Base-by-base conservation (phyloP, 2,888 invertebrate species). In the Plutella xylostella region DNA sequence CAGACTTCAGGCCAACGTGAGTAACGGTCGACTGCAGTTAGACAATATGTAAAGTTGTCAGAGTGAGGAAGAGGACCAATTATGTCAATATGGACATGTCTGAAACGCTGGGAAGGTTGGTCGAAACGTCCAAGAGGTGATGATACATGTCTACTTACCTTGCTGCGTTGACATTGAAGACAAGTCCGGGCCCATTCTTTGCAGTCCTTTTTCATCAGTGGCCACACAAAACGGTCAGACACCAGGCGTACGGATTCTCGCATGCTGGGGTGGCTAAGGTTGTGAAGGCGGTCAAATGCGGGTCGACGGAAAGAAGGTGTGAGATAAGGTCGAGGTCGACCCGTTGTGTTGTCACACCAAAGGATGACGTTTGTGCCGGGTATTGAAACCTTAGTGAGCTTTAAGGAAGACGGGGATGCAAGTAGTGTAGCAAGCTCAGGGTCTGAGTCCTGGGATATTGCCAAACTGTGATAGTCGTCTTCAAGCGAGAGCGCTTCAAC, bases 221-320 rank as follows among this genome's bases (percentile, higher is more conserved):
- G 63, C 67, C 69, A 70, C 0, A 68, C 60, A 31, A 53, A 70
- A 3, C 60, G 57, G 31, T 57, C 40, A 0, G 55, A 37, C 3
- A 70, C 49, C 11, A 67, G 37, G 7, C 42, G 45, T 6, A 41
- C 35, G 21, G 44, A 20, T 9, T 39, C 31, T 9, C 30, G 39
- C 2, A 43, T 42, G 40, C 45, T 44, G 11, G 50, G 45, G 21
- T 48, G 46, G 39, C 50, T 48, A 9, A 47, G 31, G n/a, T 18
- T 31, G 37, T 47, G 46, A 15, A 46, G 11, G 5, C 19, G 14
- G 0, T 19, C 20, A 17, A 43, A 43, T 9, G 37, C 43, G 9
- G 19, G 11, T 17, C 33, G 20, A 4, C 47, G 38, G 33, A 20
- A 14, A 9, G 14, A 9, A 12, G 11, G 39, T 12, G 47, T 21